These are phyloP conservation scores for Babyrousa celebensis DNA, from an alignment of 2,797 vertebrate species.

Conservation along the genomic window DNA sequence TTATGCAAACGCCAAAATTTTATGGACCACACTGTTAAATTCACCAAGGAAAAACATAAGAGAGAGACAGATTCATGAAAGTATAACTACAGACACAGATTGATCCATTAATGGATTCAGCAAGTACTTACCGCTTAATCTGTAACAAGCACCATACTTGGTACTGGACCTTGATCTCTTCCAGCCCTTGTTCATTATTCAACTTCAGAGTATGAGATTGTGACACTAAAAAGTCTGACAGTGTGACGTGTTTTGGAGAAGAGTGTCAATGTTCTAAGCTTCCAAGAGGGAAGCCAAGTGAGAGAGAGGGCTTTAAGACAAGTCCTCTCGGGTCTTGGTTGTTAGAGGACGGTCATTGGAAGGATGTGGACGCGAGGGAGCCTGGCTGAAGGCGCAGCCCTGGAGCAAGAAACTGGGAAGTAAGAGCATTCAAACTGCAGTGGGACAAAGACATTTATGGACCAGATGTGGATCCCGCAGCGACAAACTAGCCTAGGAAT, in stretches of 20 bases:
- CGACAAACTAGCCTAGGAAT: constrained; percentile 5
- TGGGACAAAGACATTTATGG: constrained; percentile 19
- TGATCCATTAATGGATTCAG: not conserved
- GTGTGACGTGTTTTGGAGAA: not conserved
- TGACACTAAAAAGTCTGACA: not conserved
- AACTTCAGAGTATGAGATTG: constrained; percentile 13
- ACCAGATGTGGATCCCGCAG: not conserved
- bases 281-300: not conserved
- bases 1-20: not conserved
- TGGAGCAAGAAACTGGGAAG: not conserved
- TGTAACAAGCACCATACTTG: not conserved
- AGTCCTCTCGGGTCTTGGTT: not conserved
- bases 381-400: not conserved
- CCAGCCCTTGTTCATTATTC: not conserved
- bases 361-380: not conserved
- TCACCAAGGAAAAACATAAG: not conserved
- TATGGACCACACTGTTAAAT: not conserved
- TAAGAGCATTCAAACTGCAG: not conserved
- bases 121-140: not conserved
- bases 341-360: not conserved
- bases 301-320: not conserved
- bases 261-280: not conserved
- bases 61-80: not conserved
- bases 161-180: not conserved
- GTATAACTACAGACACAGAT: not conserved